Base-by-base conservation (phyloP, 2,888 invertebrate species). In the Flabesymbios commensalis region DNA sequence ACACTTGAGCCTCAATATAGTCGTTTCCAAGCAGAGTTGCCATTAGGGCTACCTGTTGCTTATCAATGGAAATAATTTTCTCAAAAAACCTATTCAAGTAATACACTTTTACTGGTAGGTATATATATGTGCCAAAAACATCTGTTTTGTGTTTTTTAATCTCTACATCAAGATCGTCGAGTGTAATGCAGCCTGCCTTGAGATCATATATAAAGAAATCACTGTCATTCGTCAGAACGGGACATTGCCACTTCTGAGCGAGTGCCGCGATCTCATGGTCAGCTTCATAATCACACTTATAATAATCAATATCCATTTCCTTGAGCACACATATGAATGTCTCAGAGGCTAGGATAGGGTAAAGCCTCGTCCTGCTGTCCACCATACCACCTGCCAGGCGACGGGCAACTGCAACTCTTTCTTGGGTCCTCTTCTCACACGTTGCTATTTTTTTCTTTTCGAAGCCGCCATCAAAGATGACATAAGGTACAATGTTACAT, bases 201-300 rank as follows among this genome's bases (percentile, higher is more conserved):
- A 92, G 88, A 83, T 92, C 90, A 81, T 90, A 93, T 67, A 97
- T 89, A 75, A 89, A 94, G 83, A 94, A 97, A 83, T 97, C 97
- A 0, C 95, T 95, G 83, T 97, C 97, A 72, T 90, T 91, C 75
- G 94, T 94, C 2, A 97, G 80, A 1, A 97, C 90, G 0, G 95
- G 94, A 73, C 93, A 94, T 41, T 89, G 85, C 1, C 93, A 84
- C 59, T 88, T 85, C 67, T 89, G 87, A 0, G 94, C 92, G 70
- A 95, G 81, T 0, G 89, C 88, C 0, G 94, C 94, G 57, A 94
- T 88, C 75, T 93, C 90, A 70, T 89, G 88, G 79, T 97, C 97
- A 1, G 94, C 94, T 83, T 97, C 96, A 80, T 90, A 93, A 70
- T 90, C 88, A 75, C 92, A 90, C 55, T 91, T 87, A 48, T 89